phyloP scores from a whole-genome alignment of 1,140 invertebrate genomes.

The Nomia melanderi region DNA sequence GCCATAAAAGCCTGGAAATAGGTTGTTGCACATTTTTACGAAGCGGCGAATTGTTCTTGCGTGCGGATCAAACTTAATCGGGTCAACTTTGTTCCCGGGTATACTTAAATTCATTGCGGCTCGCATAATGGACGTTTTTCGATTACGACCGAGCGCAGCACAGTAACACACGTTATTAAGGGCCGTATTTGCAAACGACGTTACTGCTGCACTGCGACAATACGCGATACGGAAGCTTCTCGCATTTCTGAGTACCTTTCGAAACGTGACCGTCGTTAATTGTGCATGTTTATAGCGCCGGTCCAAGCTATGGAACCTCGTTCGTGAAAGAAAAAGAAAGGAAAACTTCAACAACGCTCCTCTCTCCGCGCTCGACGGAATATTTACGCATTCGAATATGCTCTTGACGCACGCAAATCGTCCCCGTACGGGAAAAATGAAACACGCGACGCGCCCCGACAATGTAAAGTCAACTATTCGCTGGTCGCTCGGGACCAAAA shows the following conservation, averaged over 20 bases:
- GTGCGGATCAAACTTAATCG: constrained; percentile 4
- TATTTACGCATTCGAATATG: background rate
- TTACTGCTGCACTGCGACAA: constrained; percentile 23
- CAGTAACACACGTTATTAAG: constrained; percentile 15
- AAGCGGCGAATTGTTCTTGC: background rate
- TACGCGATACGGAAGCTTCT: constrained; percentile 22
- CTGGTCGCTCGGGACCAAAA: background rate
- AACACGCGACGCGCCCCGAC: background rate
- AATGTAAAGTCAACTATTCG: too few species aligned
- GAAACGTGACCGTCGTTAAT: constrained; percentile 13
- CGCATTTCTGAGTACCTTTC: background rate
- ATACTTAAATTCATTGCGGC: constrained; percentile 8
- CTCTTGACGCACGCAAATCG: background rate
- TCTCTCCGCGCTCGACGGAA: too few species aligned
- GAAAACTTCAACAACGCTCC: background rate
- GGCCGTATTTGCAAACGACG: constrained; percentile 19
- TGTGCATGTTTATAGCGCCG: background rate
- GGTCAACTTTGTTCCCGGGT: background rate
- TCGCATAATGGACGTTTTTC: constrained; percentile 7
- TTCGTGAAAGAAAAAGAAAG: background rate
- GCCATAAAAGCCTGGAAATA: background rate
- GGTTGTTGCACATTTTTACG: background rate
- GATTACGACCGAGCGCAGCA: background rate
- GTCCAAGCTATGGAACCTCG: background rate
- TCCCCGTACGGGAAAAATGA: background rate